Evolutionary conservation across 2,113 vertebrate species (phyloP).

Genomic region (Odontesthes bonariensis): DNA sequence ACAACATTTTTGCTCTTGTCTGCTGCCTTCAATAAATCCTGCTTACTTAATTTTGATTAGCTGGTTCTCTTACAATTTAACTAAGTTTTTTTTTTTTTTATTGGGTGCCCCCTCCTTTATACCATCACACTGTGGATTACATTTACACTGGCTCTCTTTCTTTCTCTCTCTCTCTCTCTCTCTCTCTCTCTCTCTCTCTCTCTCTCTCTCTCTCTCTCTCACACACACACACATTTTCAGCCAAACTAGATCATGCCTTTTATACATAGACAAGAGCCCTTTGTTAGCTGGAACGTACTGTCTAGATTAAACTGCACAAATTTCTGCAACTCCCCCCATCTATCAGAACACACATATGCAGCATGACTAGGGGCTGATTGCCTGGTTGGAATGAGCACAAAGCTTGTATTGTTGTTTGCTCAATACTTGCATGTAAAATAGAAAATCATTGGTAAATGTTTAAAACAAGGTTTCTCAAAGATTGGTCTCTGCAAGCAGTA

Average conservation of each 20-base stretch:
- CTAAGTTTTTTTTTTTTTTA: conserved; percentile 6
- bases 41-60: conserved; percentile 7
- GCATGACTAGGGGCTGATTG: conserved; percentile 13
- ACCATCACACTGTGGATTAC: conserved; percentile 33
- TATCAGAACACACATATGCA: conserved; percentile 26
- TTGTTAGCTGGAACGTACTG: conserved; percentile 65
- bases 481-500: too few relatives aligned
- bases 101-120: conserved; percentile 35
- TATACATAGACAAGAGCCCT: conserved; percentile 70
- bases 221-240: conserved; percentile 40
- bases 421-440: too few relatives aligned
- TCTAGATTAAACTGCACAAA: conserved; percentile 58
- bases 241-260: conserved; percentile 71
- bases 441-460: too few relatives aligned
- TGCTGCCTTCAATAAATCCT: conserved; percentile 10
- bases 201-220: not conserved
- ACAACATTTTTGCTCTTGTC: not conserved
- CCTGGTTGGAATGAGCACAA: conserved; percentile 30
- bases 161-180: too few relatives aligned
- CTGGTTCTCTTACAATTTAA: conserved; percentile 15
- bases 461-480: too few relatives aligned
- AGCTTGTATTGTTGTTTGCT: conserved; percentile 16
- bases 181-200: not conserved
- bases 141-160: conserved; percentile 21
- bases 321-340: conserved; percentile 42